Percentiles rank a stretch among this genome's conserved stretches.
phyloP scores from a whole-genome alignment of 2,113 vertebrate species.

The Phylloscopus trochilus region DNA sequence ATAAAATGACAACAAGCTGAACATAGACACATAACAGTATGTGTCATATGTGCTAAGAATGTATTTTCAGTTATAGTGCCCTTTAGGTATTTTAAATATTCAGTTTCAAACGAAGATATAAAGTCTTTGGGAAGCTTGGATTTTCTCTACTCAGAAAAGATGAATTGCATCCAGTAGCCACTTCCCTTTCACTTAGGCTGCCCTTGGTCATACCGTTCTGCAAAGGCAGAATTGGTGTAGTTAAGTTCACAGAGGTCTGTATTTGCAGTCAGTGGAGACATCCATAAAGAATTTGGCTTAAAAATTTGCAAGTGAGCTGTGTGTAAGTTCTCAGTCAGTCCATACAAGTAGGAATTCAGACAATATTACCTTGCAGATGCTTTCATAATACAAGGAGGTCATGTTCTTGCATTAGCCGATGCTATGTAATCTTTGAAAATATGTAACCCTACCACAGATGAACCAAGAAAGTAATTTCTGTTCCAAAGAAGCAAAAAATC shows the following conservation, averaged over 20 bases:
- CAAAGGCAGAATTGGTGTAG: neutral
- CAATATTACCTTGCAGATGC: neutral
- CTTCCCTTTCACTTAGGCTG: neutral
- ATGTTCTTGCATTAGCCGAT: neutral
- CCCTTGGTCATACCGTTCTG: neutral
- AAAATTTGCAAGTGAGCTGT: fast-evolving
- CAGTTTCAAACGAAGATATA: neutral
- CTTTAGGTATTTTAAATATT: neutral
- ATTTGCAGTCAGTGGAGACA: neutral
- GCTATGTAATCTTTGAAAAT: neutral
- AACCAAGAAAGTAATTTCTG: neutral
- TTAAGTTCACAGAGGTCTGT: neutral
- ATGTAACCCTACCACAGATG: neutral
- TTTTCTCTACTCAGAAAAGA: neutral
- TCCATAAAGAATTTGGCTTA: neutral
- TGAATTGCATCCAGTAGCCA: neutral
- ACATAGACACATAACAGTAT: neutral
- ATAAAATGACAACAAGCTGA: neutral
- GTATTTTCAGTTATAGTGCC: neutral
- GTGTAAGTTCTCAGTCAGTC: neutral
- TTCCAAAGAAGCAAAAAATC: neutral
- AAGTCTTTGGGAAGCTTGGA: neutral
- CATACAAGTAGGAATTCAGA: neutral
- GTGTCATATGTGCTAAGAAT: neutral
- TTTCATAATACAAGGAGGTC: neutral